Conservation (phyloP, 2,797 vertebrate genomes). For the Oceanodroma leucorhoa region DNA sequence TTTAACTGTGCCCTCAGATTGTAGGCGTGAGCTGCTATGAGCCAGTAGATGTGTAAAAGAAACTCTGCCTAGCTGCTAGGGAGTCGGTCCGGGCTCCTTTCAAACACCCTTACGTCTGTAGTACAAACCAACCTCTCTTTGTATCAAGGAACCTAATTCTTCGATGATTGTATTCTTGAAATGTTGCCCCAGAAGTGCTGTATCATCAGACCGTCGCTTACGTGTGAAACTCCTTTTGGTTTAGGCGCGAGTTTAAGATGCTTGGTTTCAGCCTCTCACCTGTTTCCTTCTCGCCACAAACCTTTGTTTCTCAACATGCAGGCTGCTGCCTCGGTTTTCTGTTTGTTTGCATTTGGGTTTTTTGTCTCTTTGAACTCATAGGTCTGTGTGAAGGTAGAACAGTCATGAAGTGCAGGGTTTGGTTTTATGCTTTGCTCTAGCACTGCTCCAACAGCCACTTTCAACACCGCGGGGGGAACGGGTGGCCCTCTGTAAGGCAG, state of each 20-base stretch:
- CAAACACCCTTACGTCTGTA: conserved; percentile 1
- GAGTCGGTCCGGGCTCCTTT: neutral
- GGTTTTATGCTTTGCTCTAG: neutral
- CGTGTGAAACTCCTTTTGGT: neutral
- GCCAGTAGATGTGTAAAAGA: conserved; percentile 51
- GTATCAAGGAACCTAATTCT: conserved; percentile 54
- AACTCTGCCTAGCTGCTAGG: conserved; percentile 7
- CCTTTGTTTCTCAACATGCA: neutral
- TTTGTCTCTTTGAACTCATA: neutral
- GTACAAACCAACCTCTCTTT: conserved; percentile 47
- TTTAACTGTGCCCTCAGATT: conserved; percentile 37
- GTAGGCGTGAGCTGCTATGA: conserved; percentile 67
- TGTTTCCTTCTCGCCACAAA: neutral
- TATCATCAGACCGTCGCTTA: neutral
- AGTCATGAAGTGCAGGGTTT: neutral
- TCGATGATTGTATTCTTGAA: conserved; percentile 15
- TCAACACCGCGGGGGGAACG: neutral
- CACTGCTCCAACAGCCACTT: neutral
- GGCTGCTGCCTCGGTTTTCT: neutral
- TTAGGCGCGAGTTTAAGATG: neutral
- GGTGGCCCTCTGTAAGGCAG: neutral
- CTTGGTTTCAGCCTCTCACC: neutral
- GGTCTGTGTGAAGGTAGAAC: neutral
- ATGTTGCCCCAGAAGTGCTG: conserved; percentile 31
- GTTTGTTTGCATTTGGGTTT: neutral